These are phyloP conservation scores for Apamea epomidion DNA, from an alignment of 2,888 invertebrate genomes.

Conservation along the genomic window DNA sequence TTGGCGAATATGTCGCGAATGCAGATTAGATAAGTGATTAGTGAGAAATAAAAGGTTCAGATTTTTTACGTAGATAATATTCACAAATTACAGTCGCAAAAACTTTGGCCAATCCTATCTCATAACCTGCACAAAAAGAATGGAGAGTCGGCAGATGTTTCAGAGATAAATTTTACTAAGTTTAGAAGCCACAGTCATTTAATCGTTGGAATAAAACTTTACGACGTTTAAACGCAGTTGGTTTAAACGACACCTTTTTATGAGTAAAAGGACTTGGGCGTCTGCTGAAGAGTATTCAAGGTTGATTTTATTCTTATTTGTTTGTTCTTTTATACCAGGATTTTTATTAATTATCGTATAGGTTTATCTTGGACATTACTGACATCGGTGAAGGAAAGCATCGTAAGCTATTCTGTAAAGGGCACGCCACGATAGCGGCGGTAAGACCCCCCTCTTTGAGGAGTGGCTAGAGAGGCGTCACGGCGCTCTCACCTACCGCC, in stretches of 20 bases:
- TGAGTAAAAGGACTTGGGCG: slow-evolving; percentile 16
- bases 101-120: not conserved
- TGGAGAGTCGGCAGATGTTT: slow-evolving; percentile 48
- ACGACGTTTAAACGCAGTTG: slow-evolving; percentile 55
- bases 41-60: not conserved
- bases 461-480: no score
- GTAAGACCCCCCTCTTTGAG: no score
- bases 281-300: slow-evolving; percentile 31
- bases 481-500: no score
- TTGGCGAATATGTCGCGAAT: no score
- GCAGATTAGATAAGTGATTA: not conserved
- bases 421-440: no score
- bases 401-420: not conserved
- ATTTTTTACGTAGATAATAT: not conserved
- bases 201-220: slow-evolving; percentile 59
- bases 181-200: slow-evolving; percentile 50
- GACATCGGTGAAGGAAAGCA: not conserved
- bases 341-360: not conserved
- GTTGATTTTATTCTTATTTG: slow-evolving; percentile 8
- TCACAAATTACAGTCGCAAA: not conserved
- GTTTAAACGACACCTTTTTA: slow-evolving; percentile 51
- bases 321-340: not conserved
- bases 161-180: slow-evolving; percentile 50
- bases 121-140: slow-evolving; percentile 35
- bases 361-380: not conserved